Evolutionary conservation across 2,888 invertebrate genomes (phyloP).

Genomic region (Mellilla xanthometata): DNA sequence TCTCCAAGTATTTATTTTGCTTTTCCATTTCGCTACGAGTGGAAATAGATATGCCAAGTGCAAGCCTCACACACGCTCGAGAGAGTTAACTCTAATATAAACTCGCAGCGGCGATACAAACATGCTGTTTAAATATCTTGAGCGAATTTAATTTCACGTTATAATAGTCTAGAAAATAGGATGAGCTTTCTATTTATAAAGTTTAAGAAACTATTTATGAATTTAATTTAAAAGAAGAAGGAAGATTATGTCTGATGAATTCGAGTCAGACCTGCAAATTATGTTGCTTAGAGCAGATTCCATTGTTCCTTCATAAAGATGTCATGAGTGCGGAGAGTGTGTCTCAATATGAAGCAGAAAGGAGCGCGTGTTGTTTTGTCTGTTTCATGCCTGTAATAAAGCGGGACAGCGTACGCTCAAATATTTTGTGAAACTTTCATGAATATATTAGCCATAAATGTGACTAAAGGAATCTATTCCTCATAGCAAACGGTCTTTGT

Average conservation of each 20-base stretch:
- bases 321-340: constrained; percentile 38
- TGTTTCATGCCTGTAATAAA: constrained; percentile 59
- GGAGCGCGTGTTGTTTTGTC: constrained; percentile 50
- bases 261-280: not conserved
- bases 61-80: constrained; percentile 13
- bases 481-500: constrained; percentile 38
- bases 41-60: constrained; percentile 28
- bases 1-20: constrained; percentile 30
- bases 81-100: constrained; percentile 14
- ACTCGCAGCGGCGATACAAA: not conserved
- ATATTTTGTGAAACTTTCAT: constrained; percentile 79
- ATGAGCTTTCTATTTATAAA: not conserved
- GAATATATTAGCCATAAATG: constrained; percentile 83
- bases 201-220: no score
- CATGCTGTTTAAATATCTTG: not conserved
- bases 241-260: no score
- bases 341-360: constrained; percentile 48
- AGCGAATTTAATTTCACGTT: not conserved
- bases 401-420: constrained; percentile 60
- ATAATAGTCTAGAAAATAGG: not conserved
- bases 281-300: constrained; percentile 9
- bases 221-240: no score
- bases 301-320: constrained; percentile 36
- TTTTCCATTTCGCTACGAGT: constrained; percentile 29
- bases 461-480: constrained; percentile 78